Evolutionary conservation across 1,140 invertebrate species (phyloP), one percentile per base, ranked within the genome.

Genomic region (Colletes gigas): DNA sequence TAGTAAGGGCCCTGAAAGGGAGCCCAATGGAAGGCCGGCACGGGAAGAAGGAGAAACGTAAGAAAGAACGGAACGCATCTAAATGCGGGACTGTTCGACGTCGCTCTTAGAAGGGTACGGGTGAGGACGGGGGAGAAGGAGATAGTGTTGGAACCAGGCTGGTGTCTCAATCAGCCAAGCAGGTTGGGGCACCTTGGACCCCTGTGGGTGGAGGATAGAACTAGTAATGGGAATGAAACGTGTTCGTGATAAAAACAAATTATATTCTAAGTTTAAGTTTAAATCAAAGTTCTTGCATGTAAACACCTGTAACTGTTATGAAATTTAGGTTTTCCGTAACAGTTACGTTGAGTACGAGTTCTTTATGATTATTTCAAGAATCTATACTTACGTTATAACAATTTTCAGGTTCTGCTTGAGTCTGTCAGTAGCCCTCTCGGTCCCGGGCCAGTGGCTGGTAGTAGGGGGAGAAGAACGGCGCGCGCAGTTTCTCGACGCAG

Each of bases 81-180:
- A 68, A 59, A 73, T 72, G 77, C 65, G 39, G 65, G 69, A 71
- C 54, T 57, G 57, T 67, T 62, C 68, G 78, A 81, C 55, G 84
- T 84, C 79, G 55, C 55, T 52, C 19, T 41, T 52, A 30, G 65
- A 41, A 87, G 79, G 86, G 76, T 79, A 83, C 70, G 77, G 78
- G 66, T 67, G 79, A 81, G 66, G 82, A 72, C 63, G 81, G 86
- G 85, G 81, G 83, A 82, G 85, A 87, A 83, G 83, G 85, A 86
- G 85, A 88, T 87, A 88, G 90, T 91, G 88, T 91, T 90, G 87
- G 90, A 84, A 85, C 86, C 89, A 86, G 78, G 90, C 88, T 92
- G 92, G 91, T 92, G 91, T 93, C 92, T 92, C 91, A 93, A 93
- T 93, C 92, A 93, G 90, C 86, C 89, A 81, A 82, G 89, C 90